Percentiles rank a stretch among this genome's conserved stretches.
Evolutionary conservation across 2,888 invertebrate species (phyloP).

Genomic region (Rhynchonema sp.): DNA sequence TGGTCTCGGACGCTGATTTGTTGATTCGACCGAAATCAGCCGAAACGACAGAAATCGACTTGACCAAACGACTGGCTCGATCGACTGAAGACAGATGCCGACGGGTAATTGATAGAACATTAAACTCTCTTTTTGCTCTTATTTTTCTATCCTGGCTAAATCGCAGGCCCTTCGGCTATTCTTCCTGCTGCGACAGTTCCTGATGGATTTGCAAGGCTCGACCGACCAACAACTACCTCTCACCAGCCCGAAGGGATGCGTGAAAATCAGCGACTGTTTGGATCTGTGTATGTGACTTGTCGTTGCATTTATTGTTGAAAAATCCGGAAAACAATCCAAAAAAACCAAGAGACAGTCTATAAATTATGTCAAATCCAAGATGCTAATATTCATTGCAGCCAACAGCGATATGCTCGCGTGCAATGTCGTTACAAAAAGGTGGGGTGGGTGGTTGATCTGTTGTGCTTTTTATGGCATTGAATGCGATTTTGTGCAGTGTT

Average conservation of each 20-base stretch:
- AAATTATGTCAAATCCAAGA: too few relatives aligned
- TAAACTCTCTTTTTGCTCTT: too few relatives aligned
- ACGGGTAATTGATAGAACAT: too few relatives aligned
- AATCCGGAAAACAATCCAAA: too few relatives aligned
- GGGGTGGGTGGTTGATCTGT: neutral
- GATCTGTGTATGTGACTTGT: too few relatives aligned
- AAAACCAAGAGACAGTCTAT: too few relatives aligned
- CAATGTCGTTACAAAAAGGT: conserved; percentile 61
- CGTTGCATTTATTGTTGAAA: too few relatives aligned
- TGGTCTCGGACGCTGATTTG: conserved; percentile 88
- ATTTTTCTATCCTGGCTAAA: too few relatives aligned
- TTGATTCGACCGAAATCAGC: conserved; percentile 83
- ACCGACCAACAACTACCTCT: conserved; percentile 67
- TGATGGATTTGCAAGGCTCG: conserved; percentile 57
- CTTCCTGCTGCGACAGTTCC: conserved; percentile 57
- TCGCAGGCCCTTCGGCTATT: conserved; percentile 65
- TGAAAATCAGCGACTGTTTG: conserved; percentile 76
- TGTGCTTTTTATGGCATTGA: neutral
- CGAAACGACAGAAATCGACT: conserved; percentile 81
- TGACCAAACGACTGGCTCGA: conserved; percentile 77
- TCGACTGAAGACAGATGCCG: conserved; percentile 56
- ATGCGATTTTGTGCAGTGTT: neutral
- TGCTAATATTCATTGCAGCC: conserved; percentile 53
- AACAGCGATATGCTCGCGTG: conserved; percentile 94
- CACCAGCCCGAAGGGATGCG: conserved; percentile 64